phyloP scores from a whole-genome alignment of 2,797 vertebrate species.

The Pipistrellus kuhlii region DNA sequence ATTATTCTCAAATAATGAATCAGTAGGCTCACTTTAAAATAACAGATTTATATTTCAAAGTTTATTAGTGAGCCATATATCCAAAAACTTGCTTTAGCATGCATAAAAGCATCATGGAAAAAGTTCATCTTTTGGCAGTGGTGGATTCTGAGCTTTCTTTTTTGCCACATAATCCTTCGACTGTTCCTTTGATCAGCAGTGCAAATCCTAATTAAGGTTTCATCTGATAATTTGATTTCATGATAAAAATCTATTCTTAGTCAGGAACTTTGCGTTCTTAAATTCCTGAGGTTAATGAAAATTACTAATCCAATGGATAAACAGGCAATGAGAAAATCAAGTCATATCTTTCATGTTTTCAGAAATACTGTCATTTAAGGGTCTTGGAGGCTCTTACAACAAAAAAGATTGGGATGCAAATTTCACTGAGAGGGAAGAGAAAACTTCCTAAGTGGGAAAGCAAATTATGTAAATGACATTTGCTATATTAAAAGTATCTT shows the following conservation, averaged over 20 bases:
- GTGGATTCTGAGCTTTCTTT: slow-evolving; percentile 32
- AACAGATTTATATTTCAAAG: not conserved
- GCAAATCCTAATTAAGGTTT: slow-evolving; percentile 74
- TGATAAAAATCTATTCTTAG: slow-evolving; percentile 76
- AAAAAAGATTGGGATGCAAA: slow-evolving; percentile 76
- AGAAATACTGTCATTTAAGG: slow-evolving; percentile 70
- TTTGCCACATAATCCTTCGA: slow-evolving; percentile 72
- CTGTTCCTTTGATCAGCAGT: slow-evolving; percentile 70
- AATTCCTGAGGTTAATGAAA: slow-evolving; percentile 75
- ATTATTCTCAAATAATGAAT: slow-evolving; percentile 19
- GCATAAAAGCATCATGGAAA: slow-evolving; percentile 50
- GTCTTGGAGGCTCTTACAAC: slow-evolving; percentile 66
- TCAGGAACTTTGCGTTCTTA: slow-evolving; percentile 72
- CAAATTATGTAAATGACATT: slow-evolving; percentile 72
- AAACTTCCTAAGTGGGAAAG: slow-evolving; percentile 74
- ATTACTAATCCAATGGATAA: slow-evolving; percentile 79
- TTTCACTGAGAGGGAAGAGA: slow-evolving; percentile 71
- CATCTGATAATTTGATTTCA: slow-evolving; percentile 78
- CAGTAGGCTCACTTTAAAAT: slow-evolving; percentile 4
- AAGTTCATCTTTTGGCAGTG: slow-evolving; percentile 57
- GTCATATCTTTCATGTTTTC: slow-evolving; percentile 71
- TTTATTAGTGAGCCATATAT: not conserved
- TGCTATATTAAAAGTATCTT: slow-evolving; percentile 48
- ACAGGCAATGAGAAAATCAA: slow-evolving; percentile 74
- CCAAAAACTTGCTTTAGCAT: not conserved